Base-by-base conservation (phyloP, 2,888 invertebrate species). In the Coenonympha glycerion region DNA sequence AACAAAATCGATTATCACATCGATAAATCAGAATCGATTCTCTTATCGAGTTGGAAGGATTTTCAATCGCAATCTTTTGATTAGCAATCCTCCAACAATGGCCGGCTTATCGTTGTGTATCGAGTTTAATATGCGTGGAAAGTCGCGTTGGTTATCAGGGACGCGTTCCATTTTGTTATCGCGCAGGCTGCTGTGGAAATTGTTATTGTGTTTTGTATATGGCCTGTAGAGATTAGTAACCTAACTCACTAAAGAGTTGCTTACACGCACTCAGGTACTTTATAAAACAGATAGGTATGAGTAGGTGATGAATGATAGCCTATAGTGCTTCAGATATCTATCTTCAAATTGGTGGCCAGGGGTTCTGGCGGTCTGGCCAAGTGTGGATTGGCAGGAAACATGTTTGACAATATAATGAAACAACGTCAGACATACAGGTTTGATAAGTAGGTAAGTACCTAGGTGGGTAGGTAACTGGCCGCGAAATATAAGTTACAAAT, bases 51-150 rank as follows among this genome's bases (percentile, higher is more conserved):
- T 48, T 68, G 62, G 63, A 73, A 65, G 63, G 70, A 73, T 73
- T 79, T 84, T 76, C 74, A 84, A 82, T 85, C 75, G 73, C 68
- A 76, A 85, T 85, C 78, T 75, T 67, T 71, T 76, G 85, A 86
- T 86, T 84, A 85, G 69, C 69, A 69, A 70, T 73, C 72, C 56
- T 53, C 69, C 69, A 79, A 85, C 85, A 86, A 85, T 84, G 66
- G 78, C 59, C 47, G 49, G 51, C 62, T 81, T 85, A 86, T 85
- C 82, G 68, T 57, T 63, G 69, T 73, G 84, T 86, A 86, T 86
- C 86, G 75, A 59, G 69, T 76, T 81, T 86, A 87, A 87, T 86
- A 76, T 76, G 82, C 86, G 83, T 86, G 76, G 76, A 83, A 82
- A 86, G 78, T 77, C 72, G 71, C 69, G 63, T 64, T 63, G 62